A percentile compares a stretch with the other conserved stretches of the same genome.
Conservation (phyloP, 1,140 invertebrate species). For the Dysdera silvatica region DNA sequence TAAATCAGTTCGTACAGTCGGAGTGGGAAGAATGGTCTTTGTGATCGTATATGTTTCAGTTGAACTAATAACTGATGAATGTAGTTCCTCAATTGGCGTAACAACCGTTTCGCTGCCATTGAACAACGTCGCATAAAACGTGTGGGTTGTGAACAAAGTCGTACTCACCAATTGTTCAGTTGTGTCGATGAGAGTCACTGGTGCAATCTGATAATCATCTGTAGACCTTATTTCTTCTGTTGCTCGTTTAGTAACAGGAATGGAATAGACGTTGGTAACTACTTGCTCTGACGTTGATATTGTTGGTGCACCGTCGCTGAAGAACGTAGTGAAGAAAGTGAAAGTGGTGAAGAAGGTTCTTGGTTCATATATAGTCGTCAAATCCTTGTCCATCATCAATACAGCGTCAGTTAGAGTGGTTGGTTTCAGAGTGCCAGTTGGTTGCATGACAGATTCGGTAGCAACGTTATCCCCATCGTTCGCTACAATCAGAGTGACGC, state of each 20-base stretch:
- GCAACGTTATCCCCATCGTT: constrained; percentile 20
- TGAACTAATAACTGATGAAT: constrained; percentile 31
- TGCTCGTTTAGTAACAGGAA: constrained; percentile 16
- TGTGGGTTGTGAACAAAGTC: constrained; percentile 33
- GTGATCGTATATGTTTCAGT: constrained; percentile 31
- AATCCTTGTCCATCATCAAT: constrained; percentile 30
- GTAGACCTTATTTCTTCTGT: too few species aligned
- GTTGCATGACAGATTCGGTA: background rate
- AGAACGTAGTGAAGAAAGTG: constrained; percentile 82
- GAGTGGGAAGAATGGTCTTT: constrained; percentile 24
- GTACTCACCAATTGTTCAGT: constrained; percentile 28
- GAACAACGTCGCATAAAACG: constrained; percentile 36
- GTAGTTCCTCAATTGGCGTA: constrained; percentile 35
- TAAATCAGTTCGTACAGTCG: background rate
- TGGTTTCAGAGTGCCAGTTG: constrained; percentile 32
- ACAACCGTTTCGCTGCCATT: constrained; percentile 34
- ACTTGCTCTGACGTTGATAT: constrained; percentile 72
- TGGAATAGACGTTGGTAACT: constrained; percentile 43
- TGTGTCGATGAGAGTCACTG: constrained; percentile 32
- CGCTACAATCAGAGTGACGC: constrained; percentile 33
- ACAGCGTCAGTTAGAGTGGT: constrained; percentile 35
- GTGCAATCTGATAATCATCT: background rate
- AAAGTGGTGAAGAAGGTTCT: constrained; percentile 37
- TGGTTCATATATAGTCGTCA: constrained; percentile 27
- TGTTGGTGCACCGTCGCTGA: constrained; percentile 67